A percentile compares a stretch with the other conserved stretches of the same genome.
Conservation (phyloP, 2,888 invertebrate species). For the Camponotus fellah region DNA sequence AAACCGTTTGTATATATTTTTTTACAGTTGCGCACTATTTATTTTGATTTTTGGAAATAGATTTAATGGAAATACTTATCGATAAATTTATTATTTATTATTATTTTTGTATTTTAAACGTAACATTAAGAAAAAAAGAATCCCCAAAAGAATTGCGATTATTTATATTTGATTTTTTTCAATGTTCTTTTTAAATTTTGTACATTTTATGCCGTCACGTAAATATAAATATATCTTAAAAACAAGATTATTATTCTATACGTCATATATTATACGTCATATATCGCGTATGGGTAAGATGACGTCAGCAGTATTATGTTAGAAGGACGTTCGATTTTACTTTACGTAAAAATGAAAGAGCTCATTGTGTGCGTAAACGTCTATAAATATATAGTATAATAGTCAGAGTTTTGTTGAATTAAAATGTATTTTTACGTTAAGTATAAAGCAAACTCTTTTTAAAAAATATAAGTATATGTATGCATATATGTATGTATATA, state of each 20-base stretch:
- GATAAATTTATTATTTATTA: neutral
- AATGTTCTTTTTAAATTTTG: neutral
- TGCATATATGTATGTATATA: too few relatives aligned
- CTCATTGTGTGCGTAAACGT: neutral
- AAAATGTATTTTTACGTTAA: neutral
- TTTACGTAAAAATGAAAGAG: constrained; percentile 11
- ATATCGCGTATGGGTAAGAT: neutral
- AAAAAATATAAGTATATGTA: neutral
- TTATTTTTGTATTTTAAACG: neutral
- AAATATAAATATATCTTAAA: constrained; percentile 4
- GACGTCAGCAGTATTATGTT: constrained; percentile 13
- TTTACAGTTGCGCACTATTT: constrained; percentile 23
- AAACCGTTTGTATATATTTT: constrained; percentile 34
- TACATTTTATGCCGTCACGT: neutral
- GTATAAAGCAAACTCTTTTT: neutral
- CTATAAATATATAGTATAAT: constrained; percentile 17
- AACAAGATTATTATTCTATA: neutral
- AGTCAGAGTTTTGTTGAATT: constrained; percentile 1
- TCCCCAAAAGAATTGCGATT: neutral
- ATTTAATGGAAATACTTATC: neutral
- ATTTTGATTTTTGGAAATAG: neutral
- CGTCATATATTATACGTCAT: neutral
- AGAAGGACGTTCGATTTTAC: constrained; percentile 23
- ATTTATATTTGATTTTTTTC: neutral
- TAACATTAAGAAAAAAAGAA: neutral